Evolutionary conservation across 1,140 invertebrate species (phyloP), one percentile per base, ranked within the genome.

Genomic region (Tetragonula clypearis): DNA sequence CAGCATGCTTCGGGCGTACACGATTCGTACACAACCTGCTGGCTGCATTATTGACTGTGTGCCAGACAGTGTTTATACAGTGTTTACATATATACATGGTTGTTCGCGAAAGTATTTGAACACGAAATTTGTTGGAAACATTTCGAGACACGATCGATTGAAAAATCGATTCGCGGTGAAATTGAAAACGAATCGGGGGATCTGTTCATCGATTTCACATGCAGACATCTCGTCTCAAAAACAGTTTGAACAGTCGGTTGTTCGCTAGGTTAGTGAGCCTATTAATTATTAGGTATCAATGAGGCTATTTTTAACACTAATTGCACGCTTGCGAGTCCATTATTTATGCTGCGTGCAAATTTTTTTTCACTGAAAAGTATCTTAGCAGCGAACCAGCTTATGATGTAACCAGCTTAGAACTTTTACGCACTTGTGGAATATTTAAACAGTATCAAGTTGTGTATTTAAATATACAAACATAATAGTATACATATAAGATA

Each of bases 31-130:
- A 71, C 49, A 71, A 79, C 65, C 65, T 53, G 19, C 35, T 56
- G 65, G 74, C 30, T 62, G 77, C 62, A 88, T 84, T 86, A 87
- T 89, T 89, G 88, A 90, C 82, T 68, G 82, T 75, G 58, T 85
- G 88, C 88, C 88, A 90, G 86, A 69, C 53, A 26, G 35, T 17
- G 65, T 55, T 55, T 30, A 30, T 66, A 49, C 41, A 49, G 41
- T 8, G 41, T 49, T 49, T 41, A 49, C 41, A 49, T 49, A 49
- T 49, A 41, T 41, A 41, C 41, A 8, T 8, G 0, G 1, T 66
- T 14, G 26, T 15, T 30, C n/a, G 6, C 15, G 65, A 66, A 66
- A 66, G 65, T 30, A 30, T 66, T 66, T 17, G 15, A 66, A 62
- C 60, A 3, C 41, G 41, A 49, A 49, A 49, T 49, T 8, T 49